These are phyloP conservation scores for Meloe dianella DNA, from an alignment of 2,888 invertebrate species.

Conservation along the genomic window DNA sequence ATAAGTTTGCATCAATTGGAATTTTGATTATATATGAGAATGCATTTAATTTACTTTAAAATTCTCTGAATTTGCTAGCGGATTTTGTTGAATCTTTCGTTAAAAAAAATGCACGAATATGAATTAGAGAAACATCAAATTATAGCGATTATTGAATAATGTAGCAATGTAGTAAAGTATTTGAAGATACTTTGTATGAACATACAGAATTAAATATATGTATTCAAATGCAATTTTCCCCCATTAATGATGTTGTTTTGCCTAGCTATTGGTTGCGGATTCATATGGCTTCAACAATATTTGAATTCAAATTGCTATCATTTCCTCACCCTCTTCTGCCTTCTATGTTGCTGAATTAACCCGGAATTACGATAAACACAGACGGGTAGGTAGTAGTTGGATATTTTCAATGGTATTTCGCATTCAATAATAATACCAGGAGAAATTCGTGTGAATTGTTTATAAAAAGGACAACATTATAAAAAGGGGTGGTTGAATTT, in stretches of 20 bases:
- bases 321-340: not conserved
- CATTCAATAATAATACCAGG: slow-evolving; percentile 13
- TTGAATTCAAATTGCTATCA: slow-evolving; percentile 14
- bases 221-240: slow-evolving; percentile 21
- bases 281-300: slow-evolving; percentile 14
- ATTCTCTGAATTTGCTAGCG: no score
- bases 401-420: slow-evolving; percentile 13
- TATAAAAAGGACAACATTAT: not conserved
- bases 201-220: slow-evolving; percentile 19
- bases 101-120: not conserved
- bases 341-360: slow-evolving; percentile 14
- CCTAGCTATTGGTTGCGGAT: slow-evolving; percentile 9
- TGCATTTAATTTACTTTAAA: no score
- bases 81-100: no score
- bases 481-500: not conserved
- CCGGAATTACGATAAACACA: slow-evolving; percentile 16
- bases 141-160: slow-evolving; percentile 10
- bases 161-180: slow-evolving; percentile 14
- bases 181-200: slow-evolving; percentile 13
- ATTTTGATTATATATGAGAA: no score
- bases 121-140: not conserved
- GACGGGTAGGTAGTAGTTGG: slow-evolving; percentile 12
- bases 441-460: slow-evolving; percentile 19
- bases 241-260: slow-evolving; percentile 24
- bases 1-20: no score